Evolutionary conservation across 2,113 vertebrate species (phyloP).

Genomic region (Microtus oregoni): DNA sequence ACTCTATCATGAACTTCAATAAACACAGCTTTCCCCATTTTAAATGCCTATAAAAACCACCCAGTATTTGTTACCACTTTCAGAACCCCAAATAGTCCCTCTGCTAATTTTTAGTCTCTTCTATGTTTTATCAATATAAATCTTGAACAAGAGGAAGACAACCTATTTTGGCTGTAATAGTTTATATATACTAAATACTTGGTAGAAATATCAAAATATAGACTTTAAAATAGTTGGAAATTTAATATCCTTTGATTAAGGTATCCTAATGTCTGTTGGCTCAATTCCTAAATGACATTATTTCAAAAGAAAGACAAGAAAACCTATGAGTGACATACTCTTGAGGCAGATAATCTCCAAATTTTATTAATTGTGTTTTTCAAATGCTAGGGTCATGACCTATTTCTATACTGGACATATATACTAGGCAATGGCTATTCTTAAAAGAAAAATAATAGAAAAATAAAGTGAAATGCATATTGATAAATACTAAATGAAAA

Average conservation of each 20-base stretch:
- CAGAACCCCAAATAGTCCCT: constrained; percentile 17
- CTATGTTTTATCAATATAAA: constrained; percentile 49
- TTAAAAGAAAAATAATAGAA: not conserved
- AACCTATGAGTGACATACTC: not conserved
- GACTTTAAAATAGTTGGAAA: constrained; percentile 40
- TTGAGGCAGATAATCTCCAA: not conserved
- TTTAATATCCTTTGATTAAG: constrained; percentile 31
- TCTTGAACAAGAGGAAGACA: constrained; percentile 26
- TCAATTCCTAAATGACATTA: constrained; percentile 43
- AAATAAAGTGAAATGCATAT: constrained; percentile 22
- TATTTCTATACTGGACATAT: constrained; percentile 2
- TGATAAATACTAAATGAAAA: constrained; percentile 19
- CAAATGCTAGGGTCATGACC: not conserved
- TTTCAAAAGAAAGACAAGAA: constrained; percentile 48
- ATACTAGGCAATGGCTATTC: not conserved
- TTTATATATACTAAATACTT: constrained; percentile 41
- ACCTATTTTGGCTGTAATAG: not conserved
- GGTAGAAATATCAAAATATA: constrained; percentile 50
- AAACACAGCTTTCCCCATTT: not conserved
- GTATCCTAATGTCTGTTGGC: constrained; percentile 40
- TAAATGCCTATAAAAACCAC: constrained; percentile 13
- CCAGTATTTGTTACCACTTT: not conserved
- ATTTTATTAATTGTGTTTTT: constrained; percentile 60
- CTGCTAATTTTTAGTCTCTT: constrained; percentile 22
- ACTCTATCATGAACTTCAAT: constrained; percentile 25